Evolutionary conservation across 2,888 invertebrate species (phyloP).

Genomic region (Apamea epomidion): DNA sequence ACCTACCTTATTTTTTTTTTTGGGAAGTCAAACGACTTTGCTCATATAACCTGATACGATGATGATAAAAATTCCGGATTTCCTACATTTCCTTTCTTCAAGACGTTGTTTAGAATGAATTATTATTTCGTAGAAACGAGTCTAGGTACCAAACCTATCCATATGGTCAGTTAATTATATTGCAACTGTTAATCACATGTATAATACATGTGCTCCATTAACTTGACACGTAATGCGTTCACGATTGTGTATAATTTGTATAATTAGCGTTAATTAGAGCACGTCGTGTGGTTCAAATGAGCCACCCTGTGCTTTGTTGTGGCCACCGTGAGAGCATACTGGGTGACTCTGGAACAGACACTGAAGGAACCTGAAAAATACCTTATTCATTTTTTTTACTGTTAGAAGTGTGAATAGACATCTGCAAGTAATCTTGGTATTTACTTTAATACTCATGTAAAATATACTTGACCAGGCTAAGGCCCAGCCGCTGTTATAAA

Average conservation of each 20-base stretch:
- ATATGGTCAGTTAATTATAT: constrained; percentile 9
- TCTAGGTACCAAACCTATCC: neutral
- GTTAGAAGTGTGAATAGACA: neutral
- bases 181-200: constrained; percentile 48
- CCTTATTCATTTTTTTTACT: no score
- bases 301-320: constrained; percentile 44
- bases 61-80: neutral
- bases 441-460: neutral
- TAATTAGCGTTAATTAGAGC: constrained; percentile 51
- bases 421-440: neutral
- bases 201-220: constrained; percentile 49
- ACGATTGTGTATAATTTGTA: constrained; percentile 50
- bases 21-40: neutral
- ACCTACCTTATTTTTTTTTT: no score
- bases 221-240: constrained; percentile 55
- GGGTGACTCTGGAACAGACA: neutral
- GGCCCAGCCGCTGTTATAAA: no score
- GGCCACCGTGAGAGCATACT: constrained; percentile 5
- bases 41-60: neutral
- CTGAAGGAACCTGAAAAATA: neutral
- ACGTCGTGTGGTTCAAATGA: constrained; percentile 48
- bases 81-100: neutral
- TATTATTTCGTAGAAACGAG: neutral
- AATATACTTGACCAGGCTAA: no score
- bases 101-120: neutral